These are phyloP conservation scores for Chromis chromis DNA, from an alignment of 2,797 vertebrate genomes.

Conservation along the genomic window DNA sequence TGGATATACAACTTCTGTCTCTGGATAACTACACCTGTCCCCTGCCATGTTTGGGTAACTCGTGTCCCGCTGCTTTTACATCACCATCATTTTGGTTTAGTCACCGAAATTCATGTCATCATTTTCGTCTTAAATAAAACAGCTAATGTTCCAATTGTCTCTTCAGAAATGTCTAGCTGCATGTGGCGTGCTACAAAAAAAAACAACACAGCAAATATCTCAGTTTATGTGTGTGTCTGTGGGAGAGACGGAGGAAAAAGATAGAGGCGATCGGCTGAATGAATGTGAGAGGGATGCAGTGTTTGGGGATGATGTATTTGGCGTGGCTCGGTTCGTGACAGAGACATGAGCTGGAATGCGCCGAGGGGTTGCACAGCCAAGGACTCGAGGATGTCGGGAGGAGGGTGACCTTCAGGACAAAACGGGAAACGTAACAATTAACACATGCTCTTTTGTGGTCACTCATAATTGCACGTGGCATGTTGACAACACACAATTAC, in stretches of 20 bases:
- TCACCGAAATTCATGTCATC: not conserved
- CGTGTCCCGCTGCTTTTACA: not conserved
- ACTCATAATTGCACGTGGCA: conserved; percentile 87
- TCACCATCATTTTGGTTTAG: not conserved
- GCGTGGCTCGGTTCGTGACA: conserved; percentile 83
- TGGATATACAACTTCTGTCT: conserved; percentile 19
- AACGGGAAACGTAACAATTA: conserved; percentile 84
- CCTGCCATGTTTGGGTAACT: not conserved
- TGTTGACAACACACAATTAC: conserved; percentile 88
- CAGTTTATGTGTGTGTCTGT: conserved; percentile 2
- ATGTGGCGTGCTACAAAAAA: too few relatives aligned
- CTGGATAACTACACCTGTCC: not conserved
- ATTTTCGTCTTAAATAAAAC: not conserved
- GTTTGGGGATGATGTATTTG: conserved; percentile 85
- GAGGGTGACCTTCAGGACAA: conserved; percentile 58
- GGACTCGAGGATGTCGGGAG: conserved; percentile 75
- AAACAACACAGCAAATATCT: not conserved
- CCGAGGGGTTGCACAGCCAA: conserved; percentile 79
- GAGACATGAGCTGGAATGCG: conserved; percentile 81
- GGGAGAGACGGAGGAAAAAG: conserved; percentile 65
- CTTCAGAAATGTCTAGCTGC: not conserved
- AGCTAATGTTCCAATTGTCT: not conserved
- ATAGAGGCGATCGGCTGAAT: conserved; percentile 79
- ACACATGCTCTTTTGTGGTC: conserved; percentile 76
- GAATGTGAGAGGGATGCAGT: conserved; percentile 71